Evolutionary conservation across 2,888 invertebrate species (phyloP).

Genomic region (Phengaris alcon): DNA sequence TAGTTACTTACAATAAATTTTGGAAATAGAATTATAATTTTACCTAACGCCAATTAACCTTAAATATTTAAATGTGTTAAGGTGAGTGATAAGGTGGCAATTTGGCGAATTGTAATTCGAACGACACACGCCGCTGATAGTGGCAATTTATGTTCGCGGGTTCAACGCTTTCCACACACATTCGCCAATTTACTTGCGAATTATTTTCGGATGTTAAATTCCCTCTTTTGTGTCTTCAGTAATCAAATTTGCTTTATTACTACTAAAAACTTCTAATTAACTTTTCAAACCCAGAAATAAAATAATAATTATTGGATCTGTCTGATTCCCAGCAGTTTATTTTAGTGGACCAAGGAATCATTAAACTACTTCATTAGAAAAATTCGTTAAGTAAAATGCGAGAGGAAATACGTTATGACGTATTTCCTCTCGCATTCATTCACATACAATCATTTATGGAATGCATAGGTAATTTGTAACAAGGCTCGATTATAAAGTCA

Average conservation of each 20-base stretch:
- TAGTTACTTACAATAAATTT: not conserved
- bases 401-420: not conserved
- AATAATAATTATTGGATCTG: not conserved
- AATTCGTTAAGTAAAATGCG: not conserved
- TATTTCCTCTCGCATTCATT: no score
- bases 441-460: slow-evolving; percentile 2
- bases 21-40: slow-evolving; percentile 17
- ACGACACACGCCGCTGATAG: slow-evolving; percentile 10
- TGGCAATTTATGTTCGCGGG: slow-evolving; percentile 21
- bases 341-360: no score
- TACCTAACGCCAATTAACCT: slow-evolving; percentile 21
- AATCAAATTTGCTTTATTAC: not conserved
- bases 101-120: slow-evolving; percentile 22
- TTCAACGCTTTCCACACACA: slow-evolving; percentile 8
- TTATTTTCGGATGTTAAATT: not conserved
- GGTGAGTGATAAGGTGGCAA: slow-evolving; percentile 22
- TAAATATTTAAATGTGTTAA: slow-evolving; percentile 28
- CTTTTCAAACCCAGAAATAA: not conserved
- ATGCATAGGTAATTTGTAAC: slow-evolving; percentile 5
- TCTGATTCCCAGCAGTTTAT: no score
- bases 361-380: no score
- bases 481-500: not conserved
- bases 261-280: no score
- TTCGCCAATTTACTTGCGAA: not conserved
- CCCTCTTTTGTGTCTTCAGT: not conserved